Conservation (phyloP, 2,888 invertebrate species). For the Synergus gifuensis region DNA sequence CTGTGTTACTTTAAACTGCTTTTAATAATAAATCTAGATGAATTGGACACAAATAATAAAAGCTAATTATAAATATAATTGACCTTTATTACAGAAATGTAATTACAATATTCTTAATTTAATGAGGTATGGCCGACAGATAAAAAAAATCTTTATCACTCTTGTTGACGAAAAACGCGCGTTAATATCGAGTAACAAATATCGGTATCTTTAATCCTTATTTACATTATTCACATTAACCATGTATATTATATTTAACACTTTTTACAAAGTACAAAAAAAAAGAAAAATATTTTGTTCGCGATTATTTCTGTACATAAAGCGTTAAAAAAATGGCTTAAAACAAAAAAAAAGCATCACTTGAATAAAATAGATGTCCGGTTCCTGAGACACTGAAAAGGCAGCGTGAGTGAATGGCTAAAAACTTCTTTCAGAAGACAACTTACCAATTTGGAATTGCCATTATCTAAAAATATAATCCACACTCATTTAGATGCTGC, state of each 20-base stretch:
- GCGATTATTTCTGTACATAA: neutral
- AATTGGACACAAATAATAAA: neutral
- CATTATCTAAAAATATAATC: slow-evolving; percentile 7
- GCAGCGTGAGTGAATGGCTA: slow-evolving; percentile 5
- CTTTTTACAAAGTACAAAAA: slow-evolving; percentile 5
- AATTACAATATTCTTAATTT: slow-evolving; percentile 34
- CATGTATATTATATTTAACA: neutral
- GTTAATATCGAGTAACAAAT: slow-evolving; percentile 14
- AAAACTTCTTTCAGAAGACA: slow-evolving; percentile 14
- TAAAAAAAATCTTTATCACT: slow-evolving; percentile 34
- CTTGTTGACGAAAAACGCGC: neutral
- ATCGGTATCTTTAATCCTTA: neutral
- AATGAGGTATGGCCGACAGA: slow-evolving; percentile 2
- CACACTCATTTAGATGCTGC: neutral
- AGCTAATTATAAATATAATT: slow-evolving; percentile 15
- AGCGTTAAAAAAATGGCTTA: slow-evolving; percentile 11
- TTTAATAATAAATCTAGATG: neutral
- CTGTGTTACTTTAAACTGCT: neutral
- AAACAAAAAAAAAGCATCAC: slow-evolving; percentile 6
- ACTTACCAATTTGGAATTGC: slow-evolving; percentile 33
- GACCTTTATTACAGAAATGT: slow-evolving; percentile 33
- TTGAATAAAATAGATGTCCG: slow-evolving; percentile 9
- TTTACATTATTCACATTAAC: slow-evolving; percentile 30
- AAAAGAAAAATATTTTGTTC: neutral
- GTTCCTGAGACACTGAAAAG: neutral